Evolutionary conservation across 2,797 vertebrate species (phyloP).

Genomic region (Cynopterus sphinx): DNA sequence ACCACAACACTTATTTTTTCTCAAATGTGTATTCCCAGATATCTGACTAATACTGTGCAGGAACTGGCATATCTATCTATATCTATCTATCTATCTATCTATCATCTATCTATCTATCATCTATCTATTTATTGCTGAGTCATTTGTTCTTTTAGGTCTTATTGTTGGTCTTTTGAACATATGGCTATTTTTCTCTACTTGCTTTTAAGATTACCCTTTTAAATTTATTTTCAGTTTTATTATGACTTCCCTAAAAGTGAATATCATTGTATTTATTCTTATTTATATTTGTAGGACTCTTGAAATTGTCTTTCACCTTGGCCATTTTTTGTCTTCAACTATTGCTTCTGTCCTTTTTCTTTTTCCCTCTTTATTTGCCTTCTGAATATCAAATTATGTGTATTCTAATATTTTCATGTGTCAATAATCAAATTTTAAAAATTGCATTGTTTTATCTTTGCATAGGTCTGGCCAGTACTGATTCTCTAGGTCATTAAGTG

Average conservation of each 20-base stretch:
- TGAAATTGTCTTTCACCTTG: background rate
- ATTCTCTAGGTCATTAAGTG: background rate
- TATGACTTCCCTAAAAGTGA: background rate
- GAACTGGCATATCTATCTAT: conserved; percentile 90
- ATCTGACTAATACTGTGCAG: conserved; percentile 92
- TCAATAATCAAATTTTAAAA: background rate
- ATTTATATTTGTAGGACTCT: background rate
- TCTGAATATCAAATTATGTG: background rate
- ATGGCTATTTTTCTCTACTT: background rate
- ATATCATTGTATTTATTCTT: background rate
- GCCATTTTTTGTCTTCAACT: background rate
- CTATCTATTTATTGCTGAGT: conserved; percentile 89
- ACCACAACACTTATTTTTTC: conserved; percentile 93
- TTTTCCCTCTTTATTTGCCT: background rate
- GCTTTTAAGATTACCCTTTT: background rate
- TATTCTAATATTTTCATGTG: background rate
- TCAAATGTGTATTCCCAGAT: conserved; percentile 94
- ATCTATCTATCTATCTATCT: conserved; percentile 65
- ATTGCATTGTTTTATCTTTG: background rate
- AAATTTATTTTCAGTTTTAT: background rate
- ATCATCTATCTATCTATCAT: conserved; percentile 53
- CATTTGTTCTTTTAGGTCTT: conserved; percentile 93
- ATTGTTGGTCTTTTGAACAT: background rate
- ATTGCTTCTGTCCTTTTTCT: background rate
- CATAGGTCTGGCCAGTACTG: background rate